Evolutionary conservation across 1,140 invertebrate genomes (phyloP), one percentile per base, ranked within the genome.

Genomic region (Formica exsecta): DNA sequence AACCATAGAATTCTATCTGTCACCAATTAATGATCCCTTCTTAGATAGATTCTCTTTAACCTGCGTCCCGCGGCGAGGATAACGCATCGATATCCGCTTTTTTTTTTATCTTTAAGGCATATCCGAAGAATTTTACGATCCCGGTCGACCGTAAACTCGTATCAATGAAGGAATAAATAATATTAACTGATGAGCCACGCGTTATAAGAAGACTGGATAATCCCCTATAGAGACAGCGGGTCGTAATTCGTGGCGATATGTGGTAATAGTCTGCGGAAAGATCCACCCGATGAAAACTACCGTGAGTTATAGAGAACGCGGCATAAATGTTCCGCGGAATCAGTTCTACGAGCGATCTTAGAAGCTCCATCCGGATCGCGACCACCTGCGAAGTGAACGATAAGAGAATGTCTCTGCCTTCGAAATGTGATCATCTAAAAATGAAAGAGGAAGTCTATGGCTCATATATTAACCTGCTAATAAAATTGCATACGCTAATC

Each of bases 161-260:
- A 86, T 48, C 77, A 81, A 86, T 74, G 75, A 77, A 13, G 32
- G 41, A 66, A 86, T 86, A 80, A 80, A 38, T 62, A 86, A 80
- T 70, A 86, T 61, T 22, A 57, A 29, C 3, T 38, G 44, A n/a
- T 65, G 41, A 68, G 32, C 71, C 29, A 75, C 59, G 54, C n/a
- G 57, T 54, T 32, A 38, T 57, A 38, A 6, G 25, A 16, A 29
- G 54, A 62, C n/a, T 64, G 41, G 13, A 80, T 70, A 70, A 80
- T 62, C 62, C n/a, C 36, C 25, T n/a, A 5, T 9, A 7, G 19
- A 83, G 36, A 68, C 25, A 25, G 19, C 25, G 25, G 36, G 32
- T 87, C 64, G 51, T 87, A 85, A 87, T 8, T 51, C 13, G 36
- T 36, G 19, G 4, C 19, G 48, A 59, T 57, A 65, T n/a, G 48